Percentiles rank a stretch among this genome's conserved stretches.
Conservation (phyloP, 2,888 invertebrate genomes). For the Cenopis cana region DNA sequence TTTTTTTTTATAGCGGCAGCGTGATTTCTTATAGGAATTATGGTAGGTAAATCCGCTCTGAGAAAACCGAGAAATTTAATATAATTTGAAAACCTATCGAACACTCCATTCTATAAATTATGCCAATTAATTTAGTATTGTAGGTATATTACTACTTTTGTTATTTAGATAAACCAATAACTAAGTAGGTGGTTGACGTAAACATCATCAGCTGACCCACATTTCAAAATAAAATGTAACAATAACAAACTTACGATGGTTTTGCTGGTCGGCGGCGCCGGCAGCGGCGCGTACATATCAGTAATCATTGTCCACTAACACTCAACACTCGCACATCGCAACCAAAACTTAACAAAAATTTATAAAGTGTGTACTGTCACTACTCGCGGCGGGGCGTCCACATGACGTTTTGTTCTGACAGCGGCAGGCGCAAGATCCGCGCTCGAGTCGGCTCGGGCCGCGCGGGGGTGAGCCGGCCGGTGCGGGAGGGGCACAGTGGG, state of each 20-base stretch:
- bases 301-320: constrained; percentile 77
- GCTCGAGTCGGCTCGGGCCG: constrained; percentile 44
- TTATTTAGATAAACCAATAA: neutral
- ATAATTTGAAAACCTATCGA: neutral
- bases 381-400: constrained; percentile 49
- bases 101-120: neutral
- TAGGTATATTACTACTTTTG: neutral
- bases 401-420: constrained; percentile 55
- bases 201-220: constrained; percentile 30
- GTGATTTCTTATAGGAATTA: constrained; percentile 8
- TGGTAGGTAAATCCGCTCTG: neutral
- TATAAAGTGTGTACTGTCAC: constrained; percentile 38
- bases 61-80: too few relatives aligned
- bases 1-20: too few relatives aligned
- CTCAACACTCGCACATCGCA: constrained; percentile 53
- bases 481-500: constrained; percentile 59
- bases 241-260: constrained; percentile 72
- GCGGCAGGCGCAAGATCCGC: constrained; percentile 52
- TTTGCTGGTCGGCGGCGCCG: constrained; percentile 73
- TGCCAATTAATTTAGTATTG: neutral
- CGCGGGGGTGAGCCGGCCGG: constrained; percentile 55
- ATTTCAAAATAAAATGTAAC: constrained; percentile 32
- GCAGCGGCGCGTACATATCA: constrained; percentile 80
- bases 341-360: constrained; percentile 39
- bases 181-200: constrained; percentile 1